Base-by-base conservation (phyloP, 2,888 invertebrate genomes). In the Andrena haemorrhoa region DNA sequence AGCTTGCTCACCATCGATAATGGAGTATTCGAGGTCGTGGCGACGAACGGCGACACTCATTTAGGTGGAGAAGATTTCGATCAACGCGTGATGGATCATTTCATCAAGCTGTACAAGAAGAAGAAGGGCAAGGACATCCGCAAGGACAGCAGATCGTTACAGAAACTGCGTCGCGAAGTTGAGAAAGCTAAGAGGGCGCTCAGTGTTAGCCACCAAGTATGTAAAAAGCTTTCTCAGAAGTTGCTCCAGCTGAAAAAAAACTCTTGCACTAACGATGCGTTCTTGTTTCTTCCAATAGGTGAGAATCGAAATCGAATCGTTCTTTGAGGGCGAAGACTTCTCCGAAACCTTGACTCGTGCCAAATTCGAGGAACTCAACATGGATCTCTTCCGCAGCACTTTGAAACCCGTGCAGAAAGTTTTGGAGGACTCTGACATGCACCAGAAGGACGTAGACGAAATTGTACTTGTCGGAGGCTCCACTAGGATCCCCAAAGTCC, bases 41-140 rank as follows among this genome's bases (percentile, higher is more conserved):
- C 98, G 0, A 98, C 98, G 84, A 98, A 98, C 93, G 99, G 99
- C 91, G 99, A 99, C 94, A 99, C 99, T 89, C 99, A 99, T 94
- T 96, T 99, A 95, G 99, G 99, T 92, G 99, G 99, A 94, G 99
- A 99, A 95, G 99, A 99, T 95, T 99, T 99, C 94, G 99, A 99
- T 95, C 98, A 99, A 94, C 96, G 98, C 88, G 98, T 99, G 3
- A 98, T 99, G 98, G 99, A 99, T 92, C 98, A 99, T 95, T 99
- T 99, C 95, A 98, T 99, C 94, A 99, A 99, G 94, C 94, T 99
- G 93, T 98, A 98, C 96, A 99, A 99, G 96, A 99, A 98, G 96
- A 99, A 99, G 97, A 98, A 98, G 96, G 98, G 98, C 94, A 98
- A 98, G 95, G 98, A 99, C 93, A 98, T 99, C 94, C 96, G 98